Evolutionary conservation across 2,113 vertebrate species (phyloP), one percentile per base, ranked within the genome.

Genomic region (Sialia sialis): DNA sequence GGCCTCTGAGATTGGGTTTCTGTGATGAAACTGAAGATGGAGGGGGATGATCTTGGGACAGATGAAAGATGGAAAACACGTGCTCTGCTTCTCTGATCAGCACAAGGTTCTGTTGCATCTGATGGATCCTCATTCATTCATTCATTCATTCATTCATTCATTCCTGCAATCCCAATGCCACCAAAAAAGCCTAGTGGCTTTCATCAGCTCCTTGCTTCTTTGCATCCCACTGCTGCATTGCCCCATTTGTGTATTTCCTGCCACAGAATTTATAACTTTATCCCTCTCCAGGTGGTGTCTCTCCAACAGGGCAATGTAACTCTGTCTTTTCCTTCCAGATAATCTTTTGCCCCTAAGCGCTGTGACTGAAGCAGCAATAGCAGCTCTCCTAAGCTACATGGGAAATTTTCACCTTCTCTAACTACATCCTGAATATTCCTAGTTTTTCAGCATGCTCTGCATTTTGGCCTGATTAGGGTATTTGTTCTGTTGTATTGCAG

Each of bases 381-480:
- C 62, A 64, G 41, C n/a, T 32, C 54, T 79, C 18, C 44, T 34
- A 90, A 67, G 21, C 83, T 92, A 34, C 69, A 63, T 70, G 52
- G 43, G 39, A 81, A 73, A 58, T 86, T 89, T 92, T 81, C 48
- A 81, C 86, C 76, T 78, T 84, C 66, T 87, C 80, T 75, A 22
- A 84, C 51, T 73, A 16, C 43, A 63, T 88, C n/a, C 43, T 66
- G 60, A 93, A 81, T 87, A 86, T 81, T 95, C 91, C 52, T 48
- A 48, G 52, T 64, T 95, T 96, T 96, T 86, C 73, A 81, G 76
- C 83, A 41, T 78, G 86, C 89, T 95, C 69, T 92, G 86, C 89
- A 86, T 90, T 96, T 93, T 90, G 73, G 76, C 80, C 77, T 95
- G 91, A 97, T 97, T 93, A 95, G 89, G 76, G 68, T 89, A 30